Evolutionary conservation across 1,140 invertebrate genomes (phyloP).

Genomic region (Chlorops oryzae): DNA sequence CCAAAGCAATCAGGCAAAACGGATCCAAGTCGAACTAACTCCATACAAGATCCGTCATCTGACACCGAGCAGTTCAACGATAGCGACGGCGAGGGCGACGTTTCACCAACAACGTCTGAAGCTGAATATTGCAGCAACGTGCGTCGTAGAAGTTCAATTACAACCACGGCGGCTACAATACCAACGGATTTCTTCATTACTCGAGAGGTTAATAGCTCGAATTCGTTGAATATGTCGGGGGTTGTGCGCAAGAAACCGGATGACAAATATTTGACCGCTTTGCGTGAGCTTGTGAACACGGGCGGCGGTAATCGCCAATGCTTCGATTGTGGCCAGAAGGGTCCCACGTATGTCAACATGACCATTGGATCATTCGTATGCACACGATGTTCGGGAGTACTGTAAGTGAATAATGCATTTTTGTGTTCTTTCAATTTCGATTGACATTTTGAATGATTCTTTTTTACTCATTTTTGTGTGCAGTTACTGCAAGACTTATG

Average conservation of each 20-base stretch:
- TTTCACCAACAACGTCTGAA: background rate
- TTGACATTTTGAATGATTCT: too few relatives aligned
- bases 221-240: constrained; percentile 51
- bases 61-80: constrained; percentile 37
- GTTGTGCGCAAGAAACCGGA: constrained; percentile 90
- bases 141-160: background rate
- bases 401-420: too few relatives aligned
- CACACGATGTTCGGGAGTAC: constrained; percentile 92
- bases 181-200: background rate
- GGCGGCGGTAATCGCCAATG: constrained; percentile 81
- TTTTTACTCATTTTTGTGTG: too few relatives aligned
- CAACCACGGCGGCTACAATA: background rate
- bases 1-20: constrained; percentile 30
- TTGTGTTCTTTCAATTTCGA: too few relatives aligned
- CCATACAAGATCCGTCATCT: constrained; percentile 24
- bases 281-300: constrained; percentile 80
- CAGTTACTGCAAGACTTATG: too few relatives aligned
- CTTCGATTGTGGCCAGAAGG: constrained; percentile 95
- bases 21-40: constrained; percentile 27
- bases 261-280: constrained; percentile 89
- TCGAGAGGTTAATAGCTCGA: background rate
- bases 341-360: constrained; percentile 96
- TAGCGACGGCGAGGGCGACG: background rate
- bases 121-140: too few relatives aligned
- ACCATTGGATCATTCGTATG: constrained; percentile 97